Percentiles rank a stretch among this genome's conserved stretches.
phyloP scores from a whole-genome alignment of 2,888 invertebrate genomes.

The Pollenia angustigena region DNA sequence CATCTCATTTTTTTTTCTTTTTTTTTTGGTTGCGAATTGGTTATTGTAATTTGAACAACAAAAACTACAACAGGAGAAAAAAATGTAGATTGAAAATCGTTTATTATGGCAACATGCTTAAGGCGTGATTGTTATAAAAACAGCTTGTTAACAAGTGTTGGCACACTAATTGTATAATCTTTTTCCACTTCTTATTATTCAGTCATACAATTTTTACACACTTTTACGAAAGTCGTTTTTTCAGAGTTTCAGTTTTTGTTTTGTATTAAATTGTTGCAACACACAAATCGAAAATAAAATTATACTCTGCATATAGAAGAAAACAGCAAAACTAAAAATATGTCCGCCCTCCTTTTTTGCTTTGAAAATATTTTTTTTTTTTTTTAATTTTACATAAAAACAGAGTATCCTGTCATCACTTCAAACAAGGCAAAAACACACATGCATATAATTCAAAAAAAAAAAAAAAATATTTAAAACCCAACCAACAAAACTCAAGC shows the following conservation, averaged over 20 bases:
- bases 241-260: background rate
- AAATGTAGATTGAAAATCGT: slow-evolving; percentile 69
- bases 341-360: slow-evolving; percentile 67
- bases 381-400: background rate
- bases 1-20: slow-evolving; percentile 13
- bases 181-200: slow-evolving; percentile 58
- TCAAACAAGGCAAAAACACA: slow-evolving; percentile 33
- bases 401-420: slow-evolving; percentile 72
- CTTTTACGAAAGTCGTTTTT: slow-evolving; percentile 31
- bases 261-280: slow-evolving; percentile 50
- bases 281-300: slow-evolving; percentile 54
- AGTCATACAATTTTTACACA: slow-evolving; percentile 57
- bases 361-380: slow-evolving; percentile 7
- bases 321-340: slow-evolving; percentile 54
- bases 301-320: slow-evolving; percentile 17
- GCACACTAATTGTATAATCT: slow-evolving; percentile 81
- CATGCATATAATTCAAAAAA: slow-evolving; percentile 24
- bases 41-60: slow-evolving; percentile 53
- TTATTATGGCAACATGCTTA: slow-evolving; percentile 76
- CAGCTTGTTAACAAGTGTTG: slow-evolving; percentile 82
- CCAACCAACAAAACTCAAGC: too few relatives aligned
- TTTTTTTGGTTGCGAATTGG: background rate
- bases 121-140: slow-evolving; percentile 79
- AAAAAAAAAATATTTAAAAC: too few relatives aligned
- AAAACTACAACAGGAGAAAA: slow-evolving; percentile 16